Base-by-base conservation (phyloP, 2,888 invertebrate species). In the Ochropleura plecta region DNA sequence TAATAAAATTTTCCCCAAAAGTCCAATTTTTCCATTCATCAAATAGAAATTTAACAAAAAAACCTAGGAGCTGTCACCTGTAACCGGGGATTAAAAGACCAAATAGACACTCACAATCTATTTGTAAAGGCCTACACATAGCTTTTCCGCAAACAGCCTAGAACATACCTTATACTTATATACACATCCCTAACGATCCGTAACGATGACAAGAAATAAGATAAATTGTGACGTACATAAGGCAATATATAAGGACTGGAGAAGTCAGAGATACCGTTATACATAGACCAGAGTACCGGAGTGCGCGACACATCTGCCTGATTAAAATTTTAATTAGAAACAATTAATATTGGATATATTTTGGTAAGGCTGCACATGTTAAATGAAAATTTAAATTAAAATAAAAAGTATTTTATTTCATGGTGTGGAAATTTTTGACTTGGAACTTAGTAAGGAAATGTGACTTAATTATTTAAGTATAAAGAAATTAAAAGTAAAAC, bases 281-380 rank as follows among this genome's bases (percentile, higher is more conserved):
- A 74, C 66, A 65, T 60, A 64, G 62, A 42, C 0, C 44, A 65
- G 76, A 44, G 60, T 7, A 59, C 16, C 55, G 2, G 66, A 63
- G 74, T 73, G 70, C n/a, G 68, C 64, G 51, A 57, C 16, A 65
- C 40, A 62, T 10, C 62, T 46, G 53, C 1, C 60, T 46, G 20
- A 64, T 60, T 62, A 46, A 42, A 0, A 20, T 40, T 70, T 68
- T 55, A 69, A 69, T 67, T 65, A 55, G 30, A 76, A 74, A 46
- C 64, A 48, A 44, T 85, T 68, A 14, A 44, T 70, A 64, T 76
- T 68, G 78, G 78, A 86, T 62, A 49, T 6, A 40, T 57, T 76
- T 86, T 76, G 86, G 88, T 86, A 87, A 86, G 86, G 82, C 5
- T 86, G 84, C 79, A 87, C 83, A 87, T 68, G 76, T 77, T 82